Evolutionary conservation across 2,888 invertebrate genomes (phyloP), one percentile per base, ranked within the genome.

Genomic region (Cosmia trapezina): DNA sequence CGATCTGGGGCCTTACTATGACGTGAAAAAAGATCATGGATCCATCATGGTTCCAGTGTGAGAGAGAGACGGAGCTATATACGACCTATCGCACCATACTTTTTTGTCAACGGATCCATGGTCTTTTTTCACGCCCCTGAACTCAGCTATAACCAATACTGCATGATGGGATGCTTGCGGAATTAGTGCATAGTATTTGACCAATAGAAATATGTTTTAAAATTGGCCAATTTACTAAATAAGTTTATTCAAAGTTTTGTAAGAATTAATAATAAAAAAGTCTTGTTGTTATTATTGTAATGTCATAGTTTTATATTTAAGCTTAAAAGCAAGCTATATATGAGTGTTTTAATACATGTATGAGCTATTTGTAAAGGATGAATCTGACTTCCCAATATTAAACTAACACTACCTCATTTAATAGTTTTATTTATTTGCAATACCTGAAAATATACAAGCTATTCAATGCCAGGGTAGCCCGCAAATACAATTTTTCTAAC

Each of bases 171-270:
- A 61, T n/a, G n/a, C n/a, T n/a, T n/a, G n/a, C 6, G 19, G 12
- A 53, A 43, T 41, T 12, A 4, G n/a, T 57, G 5, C 43, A 41
- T 14, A 6, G 47, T 65, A 47, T 68, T 83, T 63, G 69, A 19
- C 79, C 67, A 70, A 78, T 68, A 28, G 11, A 73, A 83, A 80
- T 73, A 78, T 74, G 83, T 80, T 80, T 70, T 68, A 67, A 70
- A 64, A 78, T 83, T 81, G 80, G 83, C 51, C 61, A 59, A 57
- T 79, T 70, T 79, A 63, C 33, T 33, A 11, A 54, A 33, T 54
- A 7, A 22, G 12, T 28, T 53, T 9, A 33, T 33, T 61, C 3
- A 61, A 57, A 57, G 33, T 43, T 65, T 22, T 19, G 28, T 70
- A 53, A 51, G 51, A 33, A 53, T 68, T 7, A 49, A 11, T 56